A percentile compares a stretch with the other conserved stretches of the same genome.
These are phyloP conservation scores for Phaenicophaeus curvirostris DNA, from an alignment of 2,797 vertebrate genomes.

Conservation along the genomic window DNA sequence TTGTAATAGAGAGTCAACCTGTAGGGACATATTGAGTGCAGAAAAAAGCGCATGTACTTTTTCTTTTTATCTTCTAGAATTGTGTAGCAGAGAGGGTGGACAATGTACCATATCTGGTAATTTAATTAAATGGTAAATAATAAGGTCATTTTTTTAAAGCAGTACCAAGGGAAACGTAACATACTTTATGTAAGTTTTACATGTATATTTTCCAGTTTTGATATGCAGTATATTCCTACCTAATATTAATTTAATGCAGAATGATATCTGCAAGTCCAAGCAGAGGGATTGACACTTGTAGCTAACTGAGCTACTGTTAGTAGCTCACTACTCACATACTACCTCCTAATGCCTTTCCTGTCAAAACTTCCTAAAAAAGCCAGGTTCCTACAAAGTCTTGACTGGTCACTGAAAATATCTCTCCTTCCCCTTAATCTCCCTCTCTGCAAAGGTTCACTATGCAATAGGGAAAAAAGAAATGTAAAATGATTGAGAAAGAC, in stretches of 20 bases:
- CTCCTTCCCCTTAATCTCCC: background rate
- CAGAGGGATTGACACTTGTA: background rate
- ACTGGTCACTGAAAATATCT: background rate
- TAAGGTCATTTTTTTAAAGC: background rate
- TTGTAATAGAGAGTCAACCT: background rate
- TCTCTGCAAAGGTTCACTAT: background rate
- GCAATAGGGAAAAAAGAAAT: background rate
- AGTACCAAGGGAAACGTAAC: background rate
- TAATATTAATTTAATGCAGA: background rate
- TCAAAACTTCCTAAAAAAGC: background rate
- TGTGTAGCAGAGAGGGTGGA: background rate
- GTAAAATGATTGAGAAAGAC: background rate
- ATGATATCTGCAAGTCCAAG: background rate
- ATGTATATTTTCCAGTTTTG: background rate
- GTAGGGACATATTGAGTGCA: background rate
- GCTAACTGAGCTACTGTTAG: background rate
- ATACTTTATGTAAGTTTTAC: too few species aligned
- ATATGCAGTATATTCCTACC: background rate
- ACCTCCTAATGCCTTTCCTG: background rate
- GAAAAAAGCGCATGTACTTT: background rate
- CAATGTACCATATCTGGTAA: background rate
- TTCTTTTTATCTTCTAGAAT: background rate
- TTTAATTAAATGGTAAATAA: background rate
- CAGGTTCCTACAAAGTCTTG: background rate
- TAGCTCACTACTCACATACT: background rate